Base-by-base conservation (phyloP, 2,113 vertebrate genomes). In the Cyrtonyx montezumae region DNA sequence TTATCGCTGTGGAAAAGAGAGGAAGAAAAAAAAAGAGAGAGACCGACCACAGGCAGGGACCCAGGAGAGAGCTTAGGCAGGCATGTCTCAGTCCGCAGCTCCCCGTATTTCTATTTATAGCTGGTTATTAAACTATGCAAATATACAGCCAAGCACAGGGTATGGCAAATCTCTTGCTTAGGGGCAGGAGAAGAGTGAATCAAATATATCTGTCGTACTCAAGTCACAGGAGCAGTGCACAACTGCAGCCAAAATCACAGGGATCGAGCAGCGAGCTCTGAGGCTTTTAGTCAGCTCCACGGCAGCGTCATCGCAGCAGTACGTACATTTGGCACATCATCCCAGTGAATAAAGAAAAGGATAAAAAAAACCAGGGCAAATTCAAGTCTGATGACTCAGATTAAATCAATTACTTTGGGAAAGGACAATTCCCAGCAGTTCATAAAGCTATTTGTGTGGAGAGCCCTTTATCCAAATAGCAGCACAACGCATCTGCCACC, bases 91-190 rank as follows among this genome's bases (percentile, higher is more conserved):
- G 94, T 95, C 85, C 91, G 94, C 95, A 93, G 62, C 80, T 94
- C 96, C 95, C 97, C 98, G 94, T 97, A 94, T 97, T 98, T 97
- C 97, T 96, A 97, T 98, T 96, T 81, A 95, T 97, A 95, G 87
- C 91, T 63, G 73, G 90, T 36, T 45, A 88, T 89, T 93, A 92
- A 93, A 67, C 91, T 81, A 94, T 93, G 92, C 90, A 94, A 94
- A 95, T 91, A 88, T 96, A 88, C 36, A 84, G 53, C 40, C 49
- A 61, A 17, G 91, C 43, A 22, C 65, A n/a, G 48, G 65, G 69
- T 23, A 77, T 28, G 75, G 46, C n/a, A 59, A 80, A 87, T 88
- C 53, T 53, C 63, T 76, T 71, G 42, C 83, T 91, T 53, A 80
- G 36, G 40, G 28, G 62, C 17, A 78, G 40, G 30, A 69, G 75